Evolutionary conservation across 2,888 invertebrate genomes (phyloP), one percentile per base, ranked within the genome.

Genomic region (Drosophila testacea): DNA sequence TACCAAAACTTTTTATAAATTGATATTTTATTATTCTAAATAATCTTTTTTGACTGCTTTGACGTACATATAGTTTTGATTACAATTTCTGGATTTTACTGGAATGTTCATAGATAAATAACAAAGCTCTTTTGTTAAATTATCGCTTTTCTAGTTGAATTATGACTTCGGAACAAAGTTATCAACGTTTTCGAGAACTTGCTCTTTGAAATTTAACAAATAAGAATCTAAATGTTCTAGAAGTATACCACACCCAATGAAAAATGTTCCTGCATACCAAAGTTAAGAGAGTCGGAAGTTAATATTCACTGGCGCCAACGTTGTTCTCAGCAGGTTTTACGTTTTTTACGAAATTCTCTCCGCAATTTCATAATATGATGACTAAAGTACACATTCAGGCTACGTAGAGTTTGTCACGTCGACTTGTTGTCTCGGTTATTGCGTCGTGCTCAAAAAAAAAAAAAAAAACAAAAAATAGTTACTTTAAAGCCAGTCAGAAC

Each of bases 341-440:
- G 64, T 76, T 63, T 68, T 71, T 71, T 69, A 65, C 73, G 80
- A 77, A 80, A 80, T 85, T 73, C 86, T 77, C 77, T 74, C 66
- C 51, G 56, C 52, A 66, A 76, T 85, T 83, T 81, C 57, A 79
- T 85, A 85, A 85, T 76, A 62, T 56, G 69, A 65, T 62, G 70
- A 69, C 83, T 72, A 73, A 82, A 77, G 71, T 77, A 74, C 69
- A 67, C 16, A 41, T 4, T 22, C 34, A 42, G 48, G 55, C 60
- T 63, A 66, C 84, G 78, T 82, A 84, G 64, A 79, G 74, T 36
- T 51, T 67, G 71, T 57, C 77, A 79, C 70, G 72, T 78, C 67
- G 62, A 46, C 68, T 62, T n/a, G 22, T 46, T 39, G 57, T 47
- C 69, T 47, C 69, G 38, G 46, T 36, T 76, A 75, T 77, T 76